These are phyloP conservation scores for Drosophila albomicans DNA, from an alignment of 1,140 invertebrate genomes.

Conservation along the genomic window DNA sequence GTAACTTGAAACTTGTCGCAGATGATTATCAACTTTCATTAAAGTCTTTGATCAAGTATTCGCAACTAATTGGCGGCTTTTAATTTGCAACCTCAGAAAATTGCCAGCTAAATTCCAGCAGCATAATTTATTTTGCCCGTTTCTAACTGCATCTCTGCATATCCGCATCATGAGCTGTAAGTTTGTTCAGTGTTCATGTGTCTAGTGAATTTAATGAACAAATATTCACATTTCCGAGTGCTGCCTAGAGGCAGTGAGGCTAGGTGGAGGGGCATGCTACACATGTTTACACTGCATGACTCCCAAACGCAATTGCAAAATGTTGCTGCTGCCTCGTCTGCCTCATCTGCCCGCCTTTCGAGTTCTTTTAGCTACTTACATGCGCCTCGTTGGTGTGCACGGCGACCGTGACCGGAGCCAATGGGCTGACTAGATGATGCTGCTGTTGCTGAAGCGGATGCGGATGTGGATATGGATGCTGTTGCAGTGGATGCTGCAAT, in stretches of 20 bases:
- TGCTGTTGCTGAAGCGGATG: slow-evolving; percentile 57
- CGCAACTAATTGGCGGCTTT: not conserved
- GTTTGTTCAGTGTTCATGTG: slow-evolving; percentile 1
- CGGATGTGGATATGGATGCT: slow-evolving; percentile 36
- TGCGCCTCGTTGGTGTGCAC: slow-evolving; percentile 85
- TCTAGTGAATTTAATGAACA: slow-evolving; percentile 6
- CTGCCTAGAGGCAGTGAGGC: not conserved
- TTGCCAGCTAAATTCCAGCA: not conserved
- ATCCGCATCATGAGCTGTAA: not conserved
- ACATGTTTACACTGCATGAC: slow-evolving; percentile 17
- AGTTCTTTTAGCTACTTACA: slow-evolving; percentile 71
- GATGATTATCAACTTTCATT: too few species aligned
- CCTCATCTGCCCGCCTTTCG: not conserved
- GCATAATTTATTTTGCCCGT: not conserved
- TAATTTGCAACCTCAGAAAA: not conserved
- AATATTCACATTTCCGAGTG: slow-evolving; percentile 8
- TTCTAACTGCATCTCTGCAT: slow-evolving; percentile 5
- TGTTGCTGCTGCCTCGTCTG: not conserved
- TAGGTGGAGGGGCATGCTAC: not conserved
- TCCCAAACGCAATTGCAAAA: slow-evolving; percentile 15
- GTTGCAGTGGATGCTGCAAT: slow-evolving; percentile 44
- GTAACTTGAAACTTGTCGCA: too few species aligned
- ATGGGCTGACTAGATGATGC: slow-evolving; percentile 78
- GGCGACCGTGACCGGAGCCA: slow-evolving; percentile 84
- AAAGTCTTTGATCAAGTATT: not conserved